Percentiles rank a stretch among this genome's conserved stretches.
Evolutionary conservation across 2,113 vertebrate species (phyloP).

Genomic region (Sinocyclocheilus anophthalmus): DNA sequence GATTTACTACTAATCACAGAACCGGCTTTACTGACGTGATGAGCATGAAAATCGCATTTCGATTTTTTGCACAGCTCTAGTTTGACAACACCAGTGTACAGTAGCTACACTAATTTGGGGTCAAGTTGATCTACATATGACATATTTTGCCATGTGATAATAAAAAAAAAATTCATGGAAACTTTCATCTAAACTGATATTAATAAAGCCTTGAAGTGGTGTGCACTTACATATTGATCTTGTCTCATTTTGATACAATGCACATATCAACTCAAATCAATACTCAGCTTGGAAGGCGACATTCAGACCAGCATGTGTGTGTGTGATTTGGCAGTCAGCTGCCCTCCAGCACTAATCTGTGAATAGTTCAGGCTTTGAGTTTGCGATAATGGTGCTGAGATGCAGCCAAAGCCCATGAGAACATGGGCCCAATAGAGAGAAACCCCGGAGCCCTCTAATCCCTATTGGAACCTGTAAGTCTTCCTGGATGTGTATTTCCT

Average conservation of each 20-base stretch:
- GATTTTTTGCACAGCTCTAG: no score
- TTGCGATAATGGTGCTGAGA: slow-evolving; percentile 36
- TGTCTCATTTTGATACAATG: slow-evolving; percentile 47
- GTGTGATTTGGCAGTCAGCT: slow-evolving; percentile 35
- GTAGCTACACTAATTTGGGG: neutral
- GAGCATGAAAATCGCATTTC: no score
- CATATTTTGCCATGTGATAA: neutral
- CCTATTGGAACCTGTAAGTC: slow-evolving; percentile 46
- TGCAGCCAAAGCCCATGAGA: slow-evolving; percentile 27
- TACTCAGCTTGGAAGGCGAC: slow-evolving; percentile 33
- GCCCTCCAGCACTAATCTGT: slow-evolving; percentile 46
- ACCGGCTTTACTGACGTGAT: no score
- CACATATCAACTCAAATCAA: slow-evolving; percentile 50
- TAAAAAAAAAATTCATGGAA: neutral
- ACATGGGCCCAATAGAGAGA: slow-evolving; percentile 54
- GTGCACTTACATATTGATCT: slow-evolving; percentile 41
- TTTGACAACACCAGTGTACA: neutral
- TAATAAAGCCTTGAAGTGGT: slow-evolving; percentile 10
- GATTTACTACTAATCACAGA: no score
- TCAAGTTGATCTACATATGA: neutral
- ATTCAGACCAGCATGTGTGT: slow-evolving; percentile 22
- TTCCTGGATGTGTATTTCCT: slow-evolving; percentile 46
- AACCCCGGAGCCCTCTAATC: slow-evolving; percentile 43
- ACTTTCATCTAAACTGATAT: slow-evolving; percentile 8
- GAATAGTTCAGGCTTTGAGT: slow-evolving; percentile 30